Percentiles rank a stretch among this genome's conserved stretches.
phyloP scores from a whole-genome alignment of 2,113 vertebrate genomes.

The Phodopus roborovskii region DNA sequence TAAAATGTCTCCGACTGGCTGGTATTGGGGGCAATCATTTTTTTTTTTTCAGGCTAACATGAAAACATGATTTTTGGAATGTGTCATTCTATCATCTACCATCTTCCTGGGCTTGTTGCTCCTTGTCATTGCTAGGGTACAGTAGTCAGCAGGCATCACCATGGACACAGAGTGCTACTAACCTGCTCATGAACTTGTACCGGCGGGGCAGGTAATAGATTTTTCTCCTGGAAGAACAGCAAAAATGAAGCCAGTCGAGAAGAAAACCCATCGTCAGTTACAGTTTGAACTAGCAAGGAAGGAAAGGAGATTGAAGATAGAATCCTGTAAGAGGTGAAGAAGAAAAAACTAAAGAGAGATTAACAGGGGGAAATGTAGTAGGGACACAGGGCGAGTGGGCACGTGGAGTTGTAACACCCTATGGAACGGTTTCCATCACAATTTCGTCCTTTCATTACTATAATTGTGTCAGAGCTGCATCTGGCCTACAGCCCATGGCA shows the following conservation, averaged over 20 bases:
- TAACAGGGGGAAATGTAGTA: conserved; percentile 87
- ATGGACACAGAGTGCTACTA: conserved; percentile 76
- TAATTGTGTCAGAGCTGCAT: neutral
- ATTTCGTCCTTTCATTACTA: conserved; percentile 63
- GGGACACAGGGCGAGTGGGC: conserved; percentile 74
- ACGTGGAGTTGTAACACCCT: conserved; percentile 47
- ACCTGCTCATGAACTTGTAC: conserved; percentile 97
- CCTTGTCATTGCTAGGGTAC: neutral
- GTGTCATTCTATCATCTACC: neutral
- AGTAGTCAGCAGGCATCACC: neutral
- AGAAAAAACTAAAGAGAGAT: conserved; percentile 92
- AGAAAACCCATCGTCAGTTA: conserved; percentile 94
- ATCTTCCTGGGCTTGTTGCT: conserved; percentile 33
- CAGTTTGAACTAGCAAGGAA: conserved; percentile 93
- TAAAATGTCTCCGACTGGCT: neutral
- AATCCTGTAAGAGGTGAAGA: conserved; percentile 94
- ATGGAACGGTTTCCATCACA: neutral
- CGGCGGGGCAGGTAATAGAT: conserved; percentile 96
- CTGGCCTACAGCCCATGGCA: neutral
- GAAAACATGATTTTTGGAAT: neutral
- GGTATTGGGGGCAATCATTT: neutral
- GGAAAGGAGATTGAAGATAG: conserved; percentile 94
- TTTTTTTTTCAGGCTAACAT: neutral
- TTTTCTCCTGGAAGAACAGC: conserved; percentile 96
- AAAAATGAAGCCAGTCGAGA: conserved; percentile 96